phyloP scores from a whole-genome alignment of 2,113 vertebrate genomes.

The Leptocoma aspasia region DNA sequence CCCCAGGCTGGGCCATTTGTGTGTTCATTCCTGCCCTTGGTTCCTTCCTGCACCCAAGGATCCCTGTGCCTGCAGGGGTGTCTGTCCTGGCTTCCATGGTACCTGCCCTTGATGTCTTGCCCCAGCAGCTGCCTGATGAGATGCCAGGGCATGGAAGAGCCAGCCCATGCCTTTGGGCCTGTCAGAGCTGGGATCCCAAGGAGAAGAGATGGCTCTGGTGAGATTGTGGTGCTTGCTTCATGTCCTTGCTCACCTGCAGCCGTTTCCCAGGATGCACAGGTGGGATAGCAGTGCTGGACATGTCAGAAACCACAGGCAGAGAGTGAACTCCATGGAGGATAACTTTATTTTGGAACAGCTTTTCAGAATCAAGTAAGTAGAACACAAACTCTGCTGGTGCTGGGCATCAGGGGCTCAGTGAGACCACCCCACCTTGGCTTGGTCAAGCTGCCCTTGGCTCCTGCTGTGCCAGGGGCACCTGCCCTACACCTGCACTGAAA shows the following conservation, averaged over 20 bases:
- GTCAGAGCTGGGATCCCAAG: not conserved
- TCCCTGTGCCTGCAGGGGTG: not conserved
- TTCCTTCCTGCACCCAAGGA: not conserved
- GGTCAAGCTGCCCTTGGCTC: not conserved
- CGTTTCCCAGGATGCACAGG: not conserved
- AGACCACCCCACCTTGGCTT: not conserved
- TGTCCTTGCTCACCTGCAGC: not conserved
- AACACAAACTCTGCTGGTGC: not conserved
- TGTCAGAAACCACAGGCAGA: not conserved
- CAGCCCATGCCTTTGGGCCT: not conserved
- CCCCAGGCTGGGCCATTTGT: no score
- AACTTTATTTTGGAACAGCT: conserved; percentile 41
- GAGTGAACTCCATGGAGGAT: not conserved
- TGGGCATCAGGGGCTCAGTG: not conserved
- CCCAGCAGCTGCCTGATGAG: not conserved
- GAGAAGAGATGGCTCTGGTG: not conserved
- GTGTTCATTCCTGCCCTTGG: not conserved
- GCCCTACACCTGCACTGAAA: not conserved
- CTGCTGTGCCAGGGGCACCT: not conserved
- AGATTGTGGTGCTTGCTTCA: fast-evolving
- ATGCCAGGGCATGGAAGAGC: not conserved
- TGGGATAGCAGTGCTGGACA: not conserved
- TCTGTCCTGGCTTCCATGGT: not conserved
- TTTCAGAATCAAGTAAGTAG: not conserved
- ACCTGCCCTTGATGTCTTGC: not conserved